These are phyloP conservation scores for Clavelina lepadiformis DNA, from an alignment of 23 tunicate species.

Conservation along the genomic window DNA sequence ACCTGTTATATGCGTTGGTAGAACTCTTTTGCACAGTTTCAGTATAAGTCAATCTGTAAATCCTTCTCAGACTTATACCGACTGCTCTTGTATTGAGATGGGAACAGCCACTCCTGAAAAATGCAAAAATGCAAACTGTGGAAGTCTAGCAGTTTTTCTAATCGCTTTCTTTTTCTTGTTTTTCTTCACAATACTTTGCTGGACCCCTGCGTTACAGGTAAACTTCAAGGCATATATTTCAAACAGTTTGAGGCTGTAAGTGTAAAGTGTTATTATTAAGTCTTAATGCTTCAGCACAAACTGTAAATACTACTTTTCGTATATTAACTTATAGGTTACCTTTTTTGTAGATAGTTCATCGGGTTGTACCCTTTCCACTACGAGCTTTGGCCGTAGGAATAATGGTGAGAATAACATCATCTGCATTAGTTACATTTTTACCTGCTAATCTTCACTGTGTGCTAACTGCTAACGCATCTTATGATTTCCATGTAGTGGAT, in stretches of 20 bases:
- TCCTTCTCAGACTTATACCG: conserved; percentile 33
- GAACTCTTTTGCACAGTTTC: no score
- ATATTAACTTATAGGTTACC: not conserved
- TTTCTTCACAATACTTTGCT: conserved; percentile 45
- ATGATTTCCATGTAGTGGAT: conserved; percentile 45
- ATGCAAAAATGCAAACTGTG: conserved; percentile 5
- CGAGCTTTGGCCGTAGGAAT: conserved; percentile 60
- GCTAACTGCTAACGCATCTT: not conserved
- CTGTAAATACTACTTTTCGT: no score
- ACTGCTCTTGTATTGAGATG: conserved; percentile 32
- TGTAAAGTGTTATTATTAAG: no score
- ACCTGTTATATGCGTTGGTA: no score
- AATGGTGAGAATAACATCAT: no score
- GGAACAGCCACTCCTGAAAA: conserved; percentile 7
- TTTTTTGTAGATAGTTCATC: conserved; percentile 22
- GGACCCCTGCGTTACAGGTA: conserved; percentile 62
- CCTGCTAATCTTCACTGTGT: not conserved
- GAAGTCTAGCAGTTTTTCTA: conserved; percentile 15
- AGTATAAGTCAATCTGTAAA: no score
- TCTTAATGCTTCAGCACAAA: no score
- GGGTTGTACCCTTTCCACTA: conserved; percentile 51
- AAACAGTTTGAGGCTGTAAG: no score
- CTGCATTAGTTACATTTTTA: no score
- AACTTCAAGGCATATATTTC: no score
- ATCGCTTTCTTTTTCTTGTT: conserved; percentile 17